Base-by-base conservation (phyloP, 2,797 vertebrate species). In the Phrynocephalus vlangalii region DNA sequence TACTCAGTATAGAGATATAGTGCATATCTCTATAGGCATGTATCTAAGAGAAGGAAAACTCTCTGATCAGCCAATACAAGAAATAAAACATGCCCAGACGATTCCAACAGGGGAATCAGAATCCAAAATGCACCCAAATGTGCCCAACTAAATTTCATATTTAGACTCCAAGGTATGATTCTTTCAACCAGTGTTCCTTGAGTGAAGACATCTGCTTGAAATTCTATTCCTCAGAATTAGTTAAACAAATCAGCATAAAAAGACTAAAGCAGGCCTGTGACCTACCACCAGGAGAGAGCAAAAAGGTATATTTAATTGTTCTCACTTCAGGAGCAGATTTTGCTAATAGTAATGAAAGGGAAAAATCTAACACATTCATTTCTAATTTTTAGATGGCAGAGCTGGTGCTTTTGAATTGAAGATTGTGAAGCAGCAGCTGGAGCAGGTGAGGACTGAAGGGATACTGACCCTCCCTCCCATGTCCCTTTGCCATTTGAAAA, bases 381-480 rank as follows among this genome's bases (percentile, higher is more conserved):
- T 0, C 1, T 71, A n/a, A 88, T 18, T 26, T 82, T 30, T 6
- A 0, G 7, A 50, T 0, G 71, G 73, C 48, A 93, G 2, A 90
- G 1, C 1, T 24, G 71, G 38, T 2, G 0, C 22, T 87, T 91
- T 70, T 52, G 80, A 18, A 84, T n/a, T 28, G 79, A 26, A 80
- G 33, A 66, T 66, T 79, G 28, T 79, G 77, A 91, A 92, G 89
- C 16, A 86, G 8, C 48, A 89, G 79, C 13, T 13, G 18, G 89
- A 22, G 9, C 66, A 93, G n/a, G 20, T 16, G 79, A 84, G 84
- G 88, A 93, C 87, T 63, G 15, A 90, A 90, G 30, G 66, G 81
- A 86, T 87, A 92, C 87, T 79, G 10, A 30, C 88, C 24, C 11
- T 28, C 75, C 24, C 56, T 56, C 52, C 8, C 52, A 33, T 33